These are phyloP conservation scores for Cynopterus sphinx DNA, from an alignment of 2,797 vertebrate species.

Conservation along the genomic window DNA sequence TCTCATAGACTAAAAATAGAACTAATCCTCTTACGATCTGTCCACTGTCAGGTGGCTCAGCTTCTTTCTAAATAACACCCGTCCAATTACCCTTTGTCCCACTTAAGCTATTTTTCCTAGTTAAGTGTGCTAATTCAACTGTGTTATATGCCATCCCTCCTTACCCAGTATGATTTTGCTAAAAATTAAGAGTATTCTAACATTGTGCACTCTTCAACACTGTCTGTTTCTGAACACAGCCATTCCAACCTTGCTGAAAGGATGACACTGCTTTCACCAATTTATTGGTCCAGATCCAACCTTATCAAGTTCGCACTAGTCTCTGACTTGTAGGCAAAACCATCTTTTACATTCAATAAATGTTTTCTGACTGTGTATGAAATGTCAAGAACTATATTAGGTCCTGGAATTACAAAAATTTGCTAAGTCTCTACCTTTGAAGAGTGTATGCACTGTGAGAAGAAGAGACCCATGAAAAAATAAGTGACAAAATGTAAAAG, in stretches of 20 bases:
- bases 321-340: background rate
- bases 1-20: background rate
- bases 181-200: constrained; percentile 40
- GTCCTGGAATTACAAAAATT: background rate
- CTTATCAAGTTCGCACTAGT: background rate
- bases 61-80: background rate
- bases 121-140: background rate
- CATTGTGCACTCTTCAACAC: background rate
- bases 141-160: background rate
- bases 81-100: background rate
- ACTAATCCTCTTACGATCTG: background rate
- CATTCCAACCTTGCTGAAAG: background rate
- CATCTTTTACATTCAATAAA: background rate
- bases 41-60: background rate
- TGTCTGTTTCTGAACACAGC: background rate
- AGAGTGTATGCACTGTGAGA: background rate
- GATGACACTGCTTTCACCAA: background rate
- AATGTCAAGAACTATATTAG: background rate
- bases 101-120: background rate
- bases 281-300: background rate
- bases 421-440: background rate
- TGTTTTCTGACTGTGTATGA: background rate
- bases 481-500: background rate
- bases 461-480: background rate
- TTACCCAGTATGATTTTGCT: background rate